Evolutionary conservation across 2,797 vertebrate species (phyloP), one percentile per base, ranked within the genome.

Genomic region (Podarcis lilfordi): DNA sequence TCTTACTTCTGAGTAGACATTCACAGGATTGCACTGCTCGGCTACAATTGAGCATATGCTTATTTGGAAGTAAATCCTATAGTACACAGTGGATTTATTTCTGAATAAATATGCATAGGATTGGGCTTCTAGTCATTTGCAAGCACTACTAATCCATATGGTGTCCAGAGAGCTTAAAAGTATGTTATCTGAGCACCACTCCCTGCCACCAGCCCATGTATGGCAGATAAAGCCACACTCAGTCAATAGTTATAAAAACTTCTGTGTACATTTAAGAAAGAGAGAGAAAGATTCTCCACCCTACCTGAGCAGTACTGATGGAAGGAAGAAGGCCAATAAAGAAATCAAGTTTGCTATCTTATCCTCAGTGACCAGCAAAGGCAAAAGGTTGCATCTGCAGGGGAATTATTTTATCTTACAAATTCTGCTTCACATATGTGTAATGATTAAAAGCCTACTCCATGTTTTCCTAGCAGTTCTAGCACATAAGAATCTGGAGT

Each of bases 171-270:
- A 79, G 23, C 4, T 50, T 66, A 90, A 92, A 15, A 9, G 17
- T n/a, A 77, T 17, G 75, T 6, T 80, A 86, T 80, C 78, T 89
- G 81, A 89, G 64, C 68, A 71, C 85, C 75, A 84, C 1, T 8
- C 45, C 77, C 90, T 93, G 74, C 82, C 87, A 78, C 29, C 27
- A 90, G 13, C 35, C 45, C 80, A 76, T 25, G 40, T 66, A 76
- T 3, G 25, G 23, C 79, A 79, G 32, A 90, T 21, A 88, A 93
- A 66, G 59, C 50, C 29, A 0, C 55, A 89, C 66, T 85, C 66
- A 80, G 78, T 50, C 9, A 75, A 71, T 59, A 81, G 27, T 29
- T 85, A 50, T 10, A 82, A 64, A 23, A 86, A 89, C 40, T 78
- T 88, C 43, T 79, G 64, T 59, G 76, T 35, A 80, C 0, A 71